Conservation (phyloP, 2,113 vertebrate genomes). For the Psammodynastes pulverulentus region DNA sequence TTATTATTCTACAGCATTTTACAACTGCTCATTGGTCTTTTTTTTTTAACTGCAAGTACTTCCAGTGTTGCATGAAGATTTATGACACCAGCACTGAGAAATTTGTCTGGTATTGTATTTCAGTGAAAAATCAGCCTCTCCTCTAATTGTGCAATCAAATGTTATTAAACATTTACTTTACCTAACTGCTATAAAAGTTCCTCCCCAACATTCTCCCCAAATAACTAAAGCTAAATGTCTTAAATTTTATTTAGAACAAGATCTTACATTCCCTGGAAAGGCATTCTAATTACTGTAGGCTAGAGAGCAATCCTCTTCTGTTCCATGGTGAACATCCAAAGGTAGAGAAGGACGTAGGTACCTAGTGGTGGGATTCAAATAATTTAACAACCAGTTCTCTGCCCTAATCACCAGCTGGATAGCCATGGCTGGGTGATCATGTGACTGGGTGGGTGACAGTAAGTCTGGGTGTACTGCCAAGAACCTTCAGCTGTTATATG, state of each 20-base stretch:
- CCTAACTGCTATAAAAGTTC: background rate
- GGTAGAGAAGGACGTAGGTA: background rate
- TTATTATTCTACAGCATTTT: slow-evolving; percentile 26
- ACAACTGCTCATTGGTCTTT: background rate
- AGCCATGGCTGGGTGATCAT: no score
- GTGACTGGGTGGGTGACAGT: no score
- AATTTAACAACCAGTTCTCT: no score
- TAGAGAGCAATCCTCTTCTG: background rate
- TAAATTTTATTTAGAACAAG: background rate
- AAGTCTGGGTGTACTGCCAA: no score
- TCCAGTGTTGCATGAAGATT: slow-evolving; percentile 4
- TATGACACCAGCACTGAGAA: background rate
- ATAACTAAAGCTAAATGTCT: background rate
- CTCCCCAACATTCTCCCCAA: background rate
- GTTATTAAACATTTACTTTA: background rate
- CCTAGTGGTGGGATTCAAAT: no score
- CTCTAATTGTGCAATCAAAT: background rate
- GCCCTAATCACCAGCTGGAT: no score
- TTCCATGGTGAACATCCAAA: background rate
- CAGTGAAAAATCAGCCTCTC: background rate
- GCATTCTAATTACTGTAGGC: background rate
- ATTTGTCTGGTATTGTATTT: background rate
- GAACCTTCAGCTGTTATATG: no score
- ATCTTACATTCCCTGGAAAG: background rate
- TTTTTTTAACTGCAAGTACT: background rate